Evolutionary conservation across 2,888 invertebrate species (phyloP).

Genomic region (Mactromeris polynyma): DNA sequence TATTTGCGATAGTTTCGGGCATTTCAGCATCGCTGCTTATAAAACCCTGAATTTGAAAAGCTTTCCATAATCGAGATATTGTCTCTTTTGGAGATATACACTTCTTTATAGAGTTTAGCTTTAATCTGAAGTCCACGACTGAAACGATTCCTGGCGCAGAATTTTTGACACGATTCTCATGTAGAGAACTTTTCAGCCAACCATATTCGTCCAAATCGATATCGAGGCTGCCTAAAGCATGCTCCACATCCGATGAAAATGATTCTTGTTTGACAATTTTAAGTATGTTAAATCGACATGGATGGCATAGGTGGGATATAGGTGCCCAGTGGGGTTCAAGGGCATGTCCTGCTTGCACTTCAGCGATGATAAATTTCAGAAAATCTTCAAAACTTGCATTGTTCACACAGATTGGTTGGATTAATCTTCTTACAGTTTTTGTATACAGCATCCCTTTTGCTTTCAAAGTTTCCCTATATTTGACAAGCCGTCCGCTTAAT

Average conservation of each 20-base stretch:
- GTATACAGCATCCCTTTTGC: conserved; percentile 41
- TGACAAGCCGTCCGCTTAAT: conserved; percentile 25
- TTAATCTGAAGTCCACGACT: conserved; percentile 44
- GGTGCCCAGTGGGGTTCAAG: conserved; percentile 68
- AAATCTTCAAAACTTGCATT: conserved; percentile 62
- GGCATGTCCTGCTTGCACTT: conserved; percentile 21
- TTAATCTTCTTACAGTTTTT: conserved; percentile 1
- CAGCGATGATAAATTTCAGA: conserved; percentile 55
- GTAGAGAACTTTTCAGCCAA: conserved; percentile 35
- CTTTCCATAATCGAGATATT: conserved; percentile 52
- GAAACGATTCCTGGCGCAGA: conserved; percentile 54
- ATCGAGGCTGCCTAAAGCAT: conserved; percentile 41
- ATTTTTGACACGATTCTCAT: conserved; percentile 44
- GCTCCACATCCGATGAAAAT: conserved; percentile 57
- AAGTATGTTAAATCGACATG: conserved; percentile 58
- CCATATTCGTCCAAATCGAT: conserved; percentile 35
- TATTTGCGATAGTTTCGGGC: neutral
- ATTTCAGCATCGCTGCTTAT: conserved; percentile 48
- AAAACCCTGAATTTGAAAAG: conserved; percentile 68
- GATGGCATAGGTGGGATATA: conserved; percentile 56
- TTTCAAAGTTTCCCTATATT: conserved; percentile 20
- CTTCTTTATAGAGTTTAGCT: neutral
- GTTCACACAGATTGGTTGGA: conserved; percentile 60
- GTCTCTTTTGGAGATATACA: conserved; percentile 46
- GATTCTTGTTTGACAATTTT: conserved; percentile 63